phyloP scores from a whole-genome alignment of 2,888 invertebrate genomes.

The Athalia cordata region DNA sequence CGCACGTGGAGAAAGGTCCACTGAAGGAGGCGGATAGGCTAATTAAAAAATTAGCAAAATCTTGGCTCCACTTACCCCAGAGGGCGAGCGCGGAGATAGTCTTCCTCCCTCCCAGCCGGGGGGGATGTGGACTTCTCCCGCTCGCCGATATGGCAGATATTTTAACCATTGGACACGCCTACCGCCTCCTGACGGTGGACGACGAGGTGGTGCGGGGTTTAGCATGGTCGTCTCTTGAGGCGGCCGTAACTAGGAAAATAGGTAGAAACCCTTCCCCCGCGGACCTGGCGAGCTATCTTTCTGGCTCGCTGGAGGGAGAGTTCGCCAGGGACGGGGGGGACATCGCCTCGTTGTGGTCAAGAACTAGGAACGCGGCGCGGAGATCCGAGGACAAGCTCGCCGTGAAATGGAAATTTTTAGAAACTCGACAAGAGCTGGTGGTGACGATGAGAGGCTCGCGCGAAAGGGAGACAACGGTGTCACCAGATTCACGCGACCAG shows the following conservation, averaged over 20 bases:
- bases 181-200: slow-evolving; percentile 57
- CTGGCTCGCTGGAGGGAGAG: slow-evolving; percentile 54
- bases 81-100: slow-evolving; percentile 60
- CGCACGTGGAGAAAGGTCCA: slow-evolving; percentile 54
- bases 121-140: slow-evolving; percentile 62
- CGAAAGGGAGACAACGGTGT: slow-evolving; percentile 49
- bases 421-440: slow-evolving; percentile 41
- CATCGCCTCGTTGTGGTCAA: slow-evolving; percentile 53
- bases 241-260: slow-evolving; percentile 50
- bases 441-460: slow-evolving; percentile 19
- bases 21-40: slow-evolving; percentile 55
- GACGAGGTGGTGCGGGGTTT: slow-evolving; percentile 53
- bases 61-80: slow-evolving; percentile 63
- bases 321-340: slow-evolving; percentile 51
- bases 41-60: slow-evolving; percentile 54
- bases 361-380: slow-evolving; percentile 53
- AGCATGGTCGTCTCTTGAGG: slow-evolving; percentile 53
- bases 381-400: slow-evolving; percentile 44
- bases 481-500: slow-evolving; percentile 46
- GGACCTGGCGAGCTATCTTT: slow-evolving; percentile 57
- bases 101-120: slow-evolving; percentile 51
- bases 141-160: slow-evolving; percentile 60
- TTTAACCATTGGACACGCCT: slow-evolving; percentile 60
- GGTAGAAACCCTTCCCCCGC: slow-evolving; percentile 40
- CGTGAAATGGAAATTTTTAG: slow-evolving; percentile 54